A percentile compares a stretch with the other conserved stretches of the same genome.
These are phyloP conservation scores for Epirrhoe alternata DNA, from an alignment of 2,888 invertebrate species.

Conservation along the genomic window DNA sequence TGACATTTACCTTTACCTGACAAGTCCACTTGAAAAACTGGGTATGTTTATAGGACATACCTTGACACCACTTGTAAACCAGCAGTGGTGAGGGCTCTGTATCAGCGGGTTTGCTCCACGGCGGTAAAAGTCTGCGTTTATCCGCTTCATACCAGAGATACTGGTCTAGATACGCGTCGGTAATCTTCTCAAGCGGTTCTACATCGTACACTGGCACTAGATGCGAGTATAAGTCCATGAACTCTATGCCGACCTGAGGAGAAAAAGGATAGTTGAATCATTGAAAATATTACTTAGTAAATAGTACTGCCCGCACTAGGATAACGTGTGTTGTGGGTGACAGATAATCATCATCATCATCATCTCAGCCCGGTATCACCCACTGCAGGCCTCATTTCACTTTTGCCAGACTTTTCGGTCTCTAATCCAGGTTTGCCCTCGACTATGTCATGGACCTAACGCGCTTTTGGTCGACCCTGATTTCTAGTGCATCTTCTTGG, in stretches of 20 bases:
- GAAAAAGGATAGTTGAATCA: neutral
- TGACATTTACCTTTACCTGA: too few relatives aligned
- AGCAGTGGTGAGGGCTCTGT: slow-evolving; percentile 97
- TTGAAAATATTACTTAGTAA: too few relatives aligned
- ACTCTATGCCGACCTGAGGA: slow-evolving; percentile 96
- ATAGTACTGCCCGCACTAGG: too few relatives aligned
- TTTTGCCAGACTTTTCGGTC: too few relatives aligned
- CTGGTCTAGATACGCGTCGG: slow-evolving; percentile 99
- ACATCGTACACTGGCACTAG: slow-evolving; percentile 99
- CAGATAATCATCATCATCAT: too few relatives aligned
- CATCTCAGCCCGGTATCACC: too few relatives aligned
- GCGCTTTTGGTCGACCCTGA: too few relatives aligned
- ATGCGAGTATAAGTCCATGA: slow-evolving; percentile 99
- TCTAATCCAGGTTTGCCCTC: too few relatives aligned
- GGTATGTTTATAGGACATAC: slow-evolving; percentile 69
- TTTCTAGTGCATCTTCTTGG: too few relatives aligned
- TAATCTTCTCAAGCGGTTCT: slow-evolving; percentile 99
- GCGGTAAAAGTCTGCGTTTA: slow-evolving; percentile 97
- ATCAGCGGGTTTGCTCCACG: slow-evolving; percentile 99
- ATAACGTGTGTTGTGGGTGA: too few relatives aligned
- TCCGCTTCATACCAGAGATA: slow-evolving; percentile 99
- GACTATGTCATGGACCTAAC: too few relatives aligned
- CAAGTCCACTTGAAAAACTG: neutral
- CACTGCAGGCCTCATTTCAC: too few relatives aligned
- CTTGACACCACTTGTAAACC: slow-evolving; percentile 99